phyloP scores from a whole-genome alignment of 2,888 invertebrate species.

The Agrotis puta region DNA sequence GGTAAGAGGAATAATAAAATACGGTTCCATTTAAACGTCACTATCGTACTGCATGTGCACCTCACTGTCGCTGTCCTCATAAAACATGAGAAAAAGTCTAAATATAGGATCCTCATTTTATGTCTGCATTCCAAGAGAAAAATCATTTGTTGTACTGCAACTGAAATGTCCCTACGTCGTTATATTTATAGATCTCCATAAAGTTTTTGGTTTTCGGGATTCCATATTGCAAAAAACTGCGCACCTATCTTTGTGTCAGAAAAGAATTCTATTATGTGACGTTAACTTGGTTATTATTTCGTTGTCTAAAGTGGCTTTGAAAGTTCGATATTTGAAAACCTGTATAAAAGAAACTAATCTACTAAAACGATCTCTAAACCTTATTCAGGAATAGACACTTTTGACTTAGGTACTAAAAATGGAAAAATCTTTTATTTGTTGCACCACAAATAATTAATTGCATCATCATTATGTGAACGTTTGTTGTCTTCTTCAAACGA shows the following conservation, averaged over 20 bases:
- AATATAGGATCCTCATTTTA: constrained; percentile 44
- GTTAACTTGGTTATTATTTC: background rate
- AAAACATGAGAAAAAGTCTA: constrained; percentile 47
- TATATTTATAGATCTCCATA: background rate
- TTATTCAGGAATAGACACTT: background rate
- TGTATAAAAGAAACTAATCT: background rate
- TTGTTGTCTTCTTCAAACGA: too few species aligned
- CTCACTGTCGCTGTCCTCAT: constrained; percentile 48
- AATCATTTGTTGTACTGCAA: constrained; percentile 45
- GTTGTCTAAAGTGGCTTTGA: background rate
- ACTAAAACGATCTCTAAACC: background rate
- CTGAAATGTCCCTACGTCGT: background rate
- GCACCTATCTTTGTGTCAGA: background rate
- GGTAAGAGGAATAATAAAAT: constrained; percentile 1
- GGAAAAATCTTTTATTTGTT: too few species aligned
- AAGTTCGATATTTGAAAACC: background rate
- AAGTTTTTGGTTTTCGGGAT: constrained; percentile 3
- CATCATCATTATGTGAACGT: too few species aligned
- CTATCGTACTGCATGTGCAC: constrained; percentile 8
- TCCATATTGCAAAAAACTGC: background rate
- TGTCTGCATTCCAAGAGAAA: constrained; percentile 43
- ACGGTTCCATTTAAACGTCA: constrained; percentile 15
- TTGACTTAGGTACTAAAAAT: too few species aligned
- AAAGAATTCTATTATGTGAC: background rate
- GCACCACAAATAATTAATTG: too few species aligned